phyloP scores from a whole-genome alignment of 2,113 vertebrate genomes.

The Forbesichthys papilliferus region DNA sequence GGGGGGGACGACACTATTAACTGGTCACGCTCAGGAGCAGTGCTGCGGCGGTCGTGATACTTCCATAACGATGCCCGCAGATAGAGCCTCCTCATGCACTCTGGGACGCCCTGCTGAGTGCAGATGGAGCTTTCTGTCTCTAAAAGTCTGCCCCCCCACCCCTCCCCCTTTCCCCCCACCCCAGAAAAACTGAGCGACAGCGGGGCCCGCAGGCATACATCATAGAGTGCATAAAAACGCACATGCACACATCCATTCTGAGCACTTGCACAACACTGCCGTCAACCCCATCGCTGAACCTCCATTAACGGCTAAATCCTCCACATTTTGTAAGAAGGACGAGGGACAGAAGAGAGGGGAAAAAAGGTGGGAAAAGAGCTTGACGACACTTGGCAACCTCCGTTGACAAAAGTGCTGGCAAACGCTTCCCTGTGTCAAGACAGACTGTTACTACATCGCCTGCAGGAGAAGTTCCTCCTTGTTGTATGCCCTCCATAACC shows the following conservation, averaged over 20 bases:
- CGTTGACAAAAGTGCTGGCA: constrained; percentile 28
- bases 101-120: constrained; percentile 61
- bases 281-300: constrained; percentile 22
- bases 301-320: constrained; percentile 54
- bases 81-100: constrained; percentile 46
- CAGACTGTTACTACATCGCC: constrained; percentile 1
- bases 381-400: constrained; percentile 2
- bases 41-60: constrained; percentile 32
- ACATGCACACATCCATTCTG: constrained; percentile 23
- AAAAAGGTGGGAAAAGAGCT: constrained; percentile 34
- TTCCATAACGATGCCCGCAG: constrained; percentile 61
- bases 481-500: constrained; percentile 23
- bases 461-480: constrained; percentile 21
- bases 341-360: background rate
- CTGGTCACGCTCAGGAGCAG: constrained; percentile 61
- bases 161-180: constrained; percentile 16
- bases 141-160: constrained; percentile 32
- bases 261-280: too few relatives aligned
- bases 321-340: constrained; percentile 56
- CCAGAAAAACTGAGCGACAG: background rate
- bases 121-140: constrained; percentile 70
- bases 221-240: background rate
- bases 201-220: background rate
- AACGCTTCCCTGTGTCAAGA: background rate
- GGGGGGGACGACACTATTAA: constrained; percentile 63